These are phyloP conservation scores for Heliconius ethilla DNA, from an alignment of 2,888 invertebrate genomes.

Conservation along the genomic window DNA sequence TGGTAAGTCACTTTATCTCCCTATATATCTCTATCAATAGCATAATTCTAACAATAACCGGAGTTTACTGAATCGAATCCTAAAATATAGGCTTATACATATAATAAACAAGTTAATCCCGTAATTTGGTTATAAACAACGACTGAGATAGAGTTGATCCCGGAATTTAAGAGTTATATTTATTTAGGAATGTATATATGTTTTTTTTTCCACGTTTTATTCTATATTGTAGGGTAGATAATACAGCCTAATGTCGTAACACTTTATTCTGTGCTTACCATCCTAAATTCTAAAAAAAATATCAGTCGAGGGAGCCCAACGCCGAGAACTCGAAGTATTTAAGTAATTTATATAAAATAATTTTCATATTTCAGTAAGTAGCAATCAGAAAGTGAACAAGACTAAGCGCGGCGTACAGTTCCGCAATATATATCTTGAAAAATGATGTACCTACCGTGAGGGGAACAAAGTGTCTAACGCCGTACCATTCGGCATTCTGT, in stretches of 20 bases:
- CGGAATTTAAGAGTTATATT: background rate
- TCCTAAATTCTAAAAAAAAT: background rate
- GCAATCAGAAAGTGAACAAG: no score
- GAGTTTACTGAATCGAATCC: background rate
- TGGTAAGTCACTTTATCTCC: background rate
- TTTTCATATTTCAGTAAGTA: background rate
- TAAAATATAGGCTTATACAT: background rate
- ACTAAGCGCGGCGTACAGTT: no score
- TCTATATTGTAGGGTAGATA: background rate
- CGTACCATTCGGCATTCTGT: no score
- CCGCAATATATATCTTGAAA: no score
- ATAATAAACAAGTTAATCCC: slow-evolving; percentile 12
- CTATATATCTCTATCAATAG: background rate
- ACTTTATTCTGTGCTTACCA: background rate
- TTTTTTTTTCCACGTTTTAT: background rate
- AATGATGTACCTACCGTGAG: no score
- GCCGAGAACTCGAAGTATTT: background rate
- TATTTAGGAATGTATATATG: background rate
- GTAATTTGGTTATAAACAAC: background rate
- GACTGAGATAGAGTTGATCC: background rate
- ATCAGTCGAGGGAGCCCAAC: background rate
- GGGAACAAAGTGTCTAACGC: no score
- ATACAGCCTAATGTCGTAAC: background rate
- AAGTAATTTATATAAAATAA: background rate
- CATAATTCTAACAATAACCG: slow-evolving; percentile 1